Base-by-base conservation (phyloP, 2,113 vertebrate species). In the Dasypus novemcinctus region DNA sequence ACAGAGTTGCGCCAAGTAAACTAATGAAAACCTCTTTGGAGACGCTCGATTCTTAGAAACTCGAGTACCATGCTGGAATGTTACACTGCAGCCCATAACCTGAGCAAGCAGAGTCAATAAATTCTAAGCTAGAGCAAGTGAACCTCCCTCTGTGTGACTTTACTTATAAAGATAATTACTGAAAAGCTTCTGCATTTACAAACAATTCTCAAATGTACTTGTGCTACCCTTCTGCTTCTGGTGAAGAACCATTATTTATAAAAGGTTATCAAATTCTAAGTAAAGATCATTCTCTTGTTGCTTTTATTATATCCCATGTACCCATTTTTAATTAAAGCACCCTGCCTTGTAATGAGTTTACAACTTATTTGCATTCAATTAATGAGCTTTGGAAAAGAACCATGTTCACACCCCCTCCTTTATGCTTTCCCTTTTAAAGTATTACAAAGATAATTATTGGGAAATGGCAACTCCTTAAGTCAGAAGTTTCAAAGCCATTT, bases 271-370 rank as follows among this genome's bases (percentile, higher is more conserved):
- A 87, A 61, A 93, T 91, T 93, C 89, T 80, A 72, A 87, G 69
- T 82, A 68, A 92, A 92, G 41, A 93, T 90, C 66, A n/a, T 72
- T 85, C 83, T 94, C 71, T 54, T 96, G 0, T 59, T 91, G 17
- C 74, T 97, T 94, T 90, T 85, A 86, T 95, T 88, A 64, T 83
- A 68, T 94, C 66, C 41, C 86, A 87, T 72, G 78, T 80, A 85
- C n/a, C 85, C 79, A 68, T 91, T 94, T 96, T 96, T 96, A 93
- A 97, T 97, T 93, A 97, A 95, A 95, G 63, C 6, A 33, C 36
- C 69, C 81, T 80, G 52, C n/a, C 15, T 88, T 88, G 71, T 61
- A 94, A 94, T 95, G 63, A 97, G 57, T 74, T 85, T 90, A 61
- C 27, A 46, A 94, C 83, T 88, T 93, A 90, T 95, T 93, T 83